Evolutionary conservation across 2,113 vertebrate species (phyloP), one percentile per base, ranked within the genome.

Genomic region (Pristiophorus japonicus): DNA sequence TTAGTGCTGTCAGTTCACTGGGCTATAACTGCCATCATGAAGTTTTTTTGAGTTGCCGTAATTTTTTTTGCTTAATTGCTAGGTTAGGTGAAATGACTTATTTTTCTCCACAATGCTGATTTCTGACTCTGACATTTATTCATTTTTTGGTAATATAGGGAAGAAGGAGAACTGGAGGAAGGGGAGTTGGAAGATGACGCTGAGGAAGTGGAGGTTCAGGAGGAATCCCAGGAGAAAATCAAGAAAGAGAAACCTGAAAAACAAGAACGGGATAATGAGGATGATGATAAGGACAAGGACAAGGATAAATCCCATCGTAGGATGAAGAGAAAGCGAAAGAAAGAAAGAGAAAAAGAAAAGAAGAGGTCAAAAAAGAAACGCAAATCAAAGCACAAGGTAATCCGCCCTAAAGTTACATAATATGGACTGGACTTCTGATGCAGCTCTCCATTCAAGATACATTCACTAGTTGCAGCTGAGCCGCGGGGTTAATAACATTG

Each of bases 151-250:
- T 94, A 34, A 62, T 96, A 95, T 96, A 98, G 97, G 96, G 99
- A 99, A 97, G 99, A 99, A 97, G 99, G 98, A 3, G 99, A 99
- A 96, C 97, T 99, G 98, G 99, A 99, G 96, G 98, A 99, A 97
- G 98, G 98, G 0, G 98, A 99, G 96, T 96, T 99, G 96, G 98
- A 99, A 96, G 99, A 99, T 34, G 99, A 99, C 0, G 99, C 98
- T n/a, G 98, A 97, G 0, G 99, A 99, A 94, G 96, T 97, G 55
- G 97, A 97, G 94, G 97, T 96, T 65, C 95, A 97, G 51, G 97
- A 97, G 0, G 97, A 97, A 12, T 95, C 97, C 0, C 97, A 95
- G 0, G 97, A 97, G 95, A 96, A 97, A 11, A 97, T 96, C 5
- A 96, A 97, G 0, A 97, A 96, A 6, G 98, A 98, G 30, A 98